Evolutionary conservation across 2,888 invertebrate genomes (phyloP).

Genomic region (Diplazon laetatorius): DNA sequence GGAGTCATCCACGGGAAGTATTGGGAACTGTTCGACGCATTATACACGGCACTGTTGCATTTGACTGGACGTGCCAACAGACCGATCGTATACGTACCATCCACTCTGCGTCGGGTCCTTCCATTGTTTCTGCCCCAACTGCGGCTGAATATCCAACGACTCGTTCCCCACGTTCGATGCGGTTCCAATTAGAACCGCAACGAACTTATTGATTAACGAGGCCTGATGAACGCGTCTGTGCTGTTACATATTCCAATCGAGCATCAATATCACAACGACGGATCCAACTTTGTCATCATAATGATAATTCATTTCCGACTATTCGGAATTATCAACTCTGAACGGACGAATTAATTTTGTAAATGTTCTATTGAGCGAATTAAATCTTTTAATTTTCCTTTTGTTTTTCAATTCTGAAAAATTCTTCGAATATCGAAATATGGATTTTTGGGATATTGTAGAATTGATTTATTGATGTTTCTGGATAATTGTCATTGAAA

Average conservation of each 20-base stretch:
- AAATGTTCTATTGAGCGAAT: too few species aligned
- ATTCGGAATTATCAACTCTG: too few species aligned
- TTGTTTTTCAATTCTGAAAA: too few species aligned
- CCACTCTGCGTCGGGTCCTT: constrained; percentile 15
- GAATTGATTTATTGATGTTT: too few species aligned
- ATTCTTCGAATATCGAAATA: too few species aligned
- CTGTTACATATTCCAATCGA: background rate
- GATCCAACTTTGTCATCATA: background rate
- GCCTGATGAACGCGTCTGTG: constrained; percentile 20
- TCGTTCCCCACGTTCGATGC: constrained; percentile 21
- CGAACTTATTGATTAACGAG: constrained; percentile 60
- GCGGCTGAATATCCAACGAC: constrained; percentile 10
- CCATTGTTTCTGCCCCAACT: constrained; percentile 46
- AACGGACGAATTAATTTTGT: too few species aligned
- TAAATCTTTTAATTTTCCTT: too few species aligned
- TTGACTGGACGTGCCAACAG: constrained; percentile 31
- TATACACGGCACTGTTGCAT: constrained; percentile 22
- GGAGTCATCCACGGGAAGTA: constrained; percentile 21
- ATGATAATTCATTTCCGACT: too few species aligned
- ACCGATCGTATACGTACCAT: constrained; percentile 14
- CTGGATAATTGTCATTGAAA: too few species aligned
- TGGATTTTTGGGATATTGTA: too few species aligned
- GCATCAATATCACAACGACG: background rate
- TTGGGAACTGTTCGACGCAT: constrained; percentile 38
- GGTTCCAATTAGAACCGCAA: constrained; percentile 45